A percentile compares a stretch with the other conserved stretches of the same genome.
phyloP scores from a whole-genome alignment of 2,888 invertebrate genomes.

The Muschampia plurimacula region DNA sequence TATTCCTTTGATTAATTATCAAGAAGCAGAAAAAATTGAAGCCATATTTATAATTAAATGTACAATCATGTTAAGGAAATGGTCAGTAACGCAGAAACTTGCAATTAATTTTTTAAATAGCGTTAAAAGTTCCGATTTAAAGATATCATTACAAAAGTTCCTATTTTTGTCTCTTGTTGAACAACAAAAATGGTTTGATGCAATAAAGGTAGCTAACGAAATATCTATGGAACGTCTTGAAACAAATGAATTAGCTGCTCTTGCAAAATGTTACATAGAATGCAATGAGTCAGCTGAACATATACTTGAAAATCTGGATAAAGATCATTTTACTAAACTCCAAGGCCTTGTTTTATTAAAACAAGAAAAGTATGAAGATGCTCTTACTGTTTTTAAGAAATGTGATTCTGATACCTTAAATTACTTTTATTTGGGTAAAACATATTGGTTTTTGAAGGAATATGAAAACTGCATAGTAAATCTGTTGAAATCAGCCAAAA shows the following conservation, averaged over 20 bases:
- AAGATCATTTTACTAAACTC: slow-evolving; percentile 68
- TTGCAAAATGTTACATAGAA: slow-evolving; percentile 74
- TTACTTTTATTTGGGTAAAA: slow-evolving; percentile 86
- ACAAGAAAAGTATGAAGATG: slow-evolving; percentile 81
- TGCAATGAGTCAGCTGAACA: slow-evolving; percentile 58
- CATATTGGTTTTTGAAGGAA: slow-evolving; percentile 86
- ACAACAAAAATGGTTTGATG: slow-evolving; percentile 83
- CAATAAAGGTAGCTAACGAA: slow-evolving; percentile 66
- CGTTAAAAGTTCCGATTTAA: slow-evolving; percentile 63
- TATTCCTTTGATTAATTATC: slow-evolving; percentile 74
- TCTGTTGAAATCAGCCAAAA: slow-evolving; percentile 89
- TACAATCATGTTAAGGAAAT: slow-evolving; percentile 72
- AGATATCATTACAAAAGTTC: slow-evolving; percentile 59
- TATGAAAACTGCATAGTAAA: slow-evolving; percentile 87
- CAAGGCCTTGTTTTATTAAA: slow-evolving; percentile 80
- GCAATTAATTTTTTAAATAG: slow-evolving; percentile 71
- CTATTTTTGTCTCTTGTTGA: slow-evolving; percentile 67
- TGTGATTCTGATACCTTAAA: slow-evolving; percentile 75
- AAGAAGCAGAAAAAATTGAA: slow-evolving; percentile 68
- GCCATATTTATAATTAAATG: slow-evolving; percentile 72
- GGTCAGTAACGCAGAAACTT: slow-evolving; percentile 73
- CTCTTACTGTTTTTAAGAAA: slow-evolving; percentile 80
- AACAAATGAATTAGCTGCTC: slow-evolving; percentile 59
- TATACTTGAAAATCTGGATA: slow-evolving; percentile 61
- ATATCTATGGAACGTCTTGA: slow-evolving; percentile 59